Conservation (phyloP, 2,113 vertebrate species). For the Morone chrysops region DNA sequence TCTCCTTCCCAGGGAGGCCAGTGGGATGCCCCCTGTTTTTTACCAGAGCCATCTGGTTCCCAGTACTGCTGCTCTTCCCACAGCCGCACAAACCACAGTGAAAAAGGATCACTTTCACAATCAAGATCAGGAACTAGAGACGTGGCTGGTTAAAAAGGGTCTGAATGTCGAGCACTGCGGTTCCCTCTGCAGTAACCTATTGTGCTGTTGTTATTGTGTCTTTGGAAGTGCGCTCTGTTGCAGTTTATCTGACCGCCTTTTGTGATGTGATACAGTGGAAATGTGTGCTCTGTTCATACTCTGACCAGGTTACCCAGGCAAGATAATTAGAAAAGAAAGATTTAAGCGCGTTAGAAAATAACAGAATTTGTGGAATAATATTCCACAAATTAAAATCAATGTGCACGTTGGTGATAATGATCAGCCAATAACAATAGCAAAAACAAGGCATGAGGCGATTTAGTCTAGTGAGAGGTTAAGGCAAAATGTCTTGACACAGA, state of each 20-base stretch:
- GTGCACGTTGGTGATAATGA: conserved; percentile 8
- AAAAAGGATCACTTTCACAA: conserved; percentile 78
- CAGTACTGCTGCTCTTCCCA: conserved; percentile 72
- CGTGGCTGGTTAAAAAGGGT: conserved; percentile 64
- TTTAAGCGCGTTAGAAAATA: background rate
- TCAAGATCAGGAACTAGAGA: conserved; percentile 75
- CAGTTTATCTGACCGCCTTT: conserved; percentile 48
- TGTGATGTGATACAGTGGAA: conserved; percentile 58
- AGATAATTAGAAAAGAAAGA: conserved; percentile 19
- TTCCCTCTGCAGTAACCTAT: conserved; percentile 60
- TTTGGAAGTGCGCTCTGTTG: conserved; percentile 47
- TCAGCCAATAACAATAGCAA: background rate
- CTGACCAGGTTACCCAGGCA: conserved; percentile 28
- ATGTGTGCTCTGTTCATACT: conserved; percentile 26
- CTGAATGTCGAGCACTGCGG: conserved; percentile 55
- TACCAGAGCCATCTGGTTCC: conserved; percentile 77
- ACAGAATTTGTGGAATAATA: background rate
- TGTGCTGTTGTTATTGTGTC: conserved; percentile 69
- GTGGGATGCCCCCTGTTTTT: conserved; percentile 75
- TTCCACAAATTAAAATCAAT: conserved; percentile 24
- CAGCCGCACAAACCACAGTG: conserved; percentile 69
- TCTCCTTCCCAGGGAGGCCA: conserved; percentile 67
- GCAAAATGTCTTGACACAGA: conserved; percentile 18
- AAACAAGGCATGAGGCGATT: background rate
- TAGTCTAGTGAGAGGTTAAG: conserved; percentile 14